Evolutionary conservation across 2,888 invertebrate genomes (phyloP), one percentile per base, ranked within the genome.

Genomic region (Tricholauxania praeusta): DNA sequence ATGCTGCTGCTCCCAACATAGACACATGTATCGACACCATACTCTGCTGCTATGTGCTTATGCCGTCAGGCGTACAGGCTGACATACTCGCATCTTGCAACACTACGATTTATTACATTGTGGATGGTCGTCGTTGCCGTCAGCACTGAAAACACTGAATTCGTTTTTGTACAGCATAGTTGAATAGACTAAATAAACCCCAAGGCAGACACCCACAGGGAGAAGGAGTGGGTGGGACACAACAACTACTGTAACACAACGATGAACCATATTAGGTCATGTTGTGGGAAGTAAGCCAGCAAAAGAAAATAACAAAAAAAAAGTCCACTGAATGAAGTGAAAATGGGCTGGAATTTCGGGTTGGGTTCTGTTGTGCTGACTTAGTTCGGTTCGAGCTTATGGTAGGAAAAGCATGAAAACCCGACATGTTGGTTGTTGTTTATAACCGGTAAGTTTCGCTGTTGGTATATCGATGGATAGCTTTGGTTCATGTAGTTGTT

Each of bases 71-170:
- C 64, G 68, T 63, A 71, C 63, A 51, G 10, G 14, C 52, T 15
- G 65, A 19, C 39, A 62, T 14, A 52, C 55, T 52, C 39, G 39
- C 39, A 39, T 39, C n/a, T 49, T 66, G 71, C 60, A 70, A 53
- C 55, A 72, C 63, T 15, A 63, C 51, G 62, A 72, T 72, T 72
- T 62, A 72, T 72, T 59, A 60, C 55, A 49, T 53, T 53, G 52
- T 39, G 52, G 59, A 55, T 55, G 72, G 67, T 63, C 52, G 53
- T 49, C 32, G 28, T 14, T 57, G 67, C 62, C 51, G 49, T 69
- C 68, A 32, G 48, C 59, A 68, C 51, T 49, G 68, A 59, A 68
- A 68, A 51, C 51, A 59, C 39, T 22, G 57, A 68, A 39, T 39
- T 39, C 39, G 1, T 59, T 57, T 55, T 48, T 19, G 49, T 57